Percentiles rank a stretch among this genome's conserved stretches.
Conservation (phyloP, 2,113 vertebrate genomes). For the Protobothrops mucrosquamatus region DNA sequence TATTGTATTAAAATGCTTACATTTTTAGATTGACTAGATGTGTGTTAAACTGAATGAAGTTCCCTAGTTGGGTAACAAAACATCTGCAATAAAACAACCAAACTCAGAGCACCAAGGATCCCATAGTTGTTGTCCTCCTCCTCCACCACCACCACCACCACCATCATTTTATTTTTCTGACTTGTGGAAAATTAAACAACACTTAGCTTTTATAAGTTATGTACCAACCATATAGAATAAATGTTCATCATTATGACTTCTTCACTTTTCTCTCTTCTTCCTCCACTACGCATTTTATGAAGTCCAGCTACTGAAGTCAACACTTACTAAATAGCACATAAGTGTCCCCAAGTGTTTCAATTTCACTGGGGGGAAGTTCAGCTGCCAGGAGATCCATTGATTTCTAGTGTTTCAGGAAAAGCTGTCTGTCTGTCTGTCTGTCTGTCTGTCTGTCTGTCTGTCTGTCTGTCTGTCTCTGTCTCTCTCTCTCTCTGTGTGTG, state of each 20-base stretch:
- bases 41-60: not conserved
- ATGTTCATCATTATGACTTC: not conserved
- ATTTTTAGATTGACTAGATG: not conserved
- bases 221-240: not conserved
- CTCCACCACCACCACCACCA: not conserved
- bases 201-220: not conserved
- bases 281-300: constrained; percentile 53
- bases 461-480: too few species aligned
- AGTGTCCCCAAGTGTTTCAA: constrained; percentile 62
- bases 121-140: not conserved
- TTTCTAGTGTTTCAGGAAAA: constrained; percentile 68
- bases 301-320: constrained; percentile 40
- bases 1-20: not conserved
- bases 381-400: constrained; percentile 65
- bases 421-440: not conserved
- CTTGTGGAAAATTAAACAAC: not conserved
- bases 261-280: not conserved
- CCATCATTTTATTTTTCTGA: constrained; percentile 39
- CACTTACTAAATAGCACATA: constrained; percentile 63
- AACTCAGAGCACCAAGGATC: too few species aligned
- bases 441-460: too few species aligned
- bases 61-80: too few species aligned
- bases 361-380: constrained; percentile 43
- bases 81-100: too few species aligned
- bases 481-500: constrained; percentile 37